These are phyloP conservation scores for Spizella passerina DNA, from an alignment of 2,797 vertebrate genomes.

Conservation along the genomic window DNA sequence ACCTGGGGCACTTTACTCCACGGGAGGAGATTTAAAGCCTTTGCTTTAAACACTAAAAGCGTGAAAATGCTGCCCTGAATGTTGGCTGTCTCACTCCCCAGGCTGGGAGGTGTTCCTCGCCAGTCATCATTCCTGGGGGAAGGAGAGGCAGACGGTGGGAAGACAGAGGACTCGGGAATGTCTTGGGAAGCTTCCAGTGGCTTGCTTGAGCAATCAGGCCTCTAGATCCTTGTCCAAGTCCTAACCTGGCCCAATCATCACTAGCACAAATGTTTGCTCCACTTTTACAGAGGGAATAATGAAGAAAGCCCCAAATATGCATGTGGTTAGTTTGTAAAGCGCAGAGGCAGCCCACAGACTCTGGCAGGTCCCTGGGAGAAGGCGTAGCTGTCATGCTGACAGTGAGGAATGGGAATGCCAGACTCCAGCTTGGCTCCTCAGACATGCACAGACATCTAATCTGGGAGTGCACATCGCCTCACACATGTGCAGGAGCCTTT, in stretches of 20 bases:
- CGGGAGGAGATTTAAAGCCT: not conserved
- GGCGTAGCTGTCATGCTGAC: not conserved
- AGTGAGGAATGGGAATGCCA: not conserved
- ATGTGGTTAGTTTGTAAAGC: not conserved
- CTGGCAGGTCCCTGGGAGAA: not conserved
- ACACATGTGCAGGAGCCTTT: not conserved
- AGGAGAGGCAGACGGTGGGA: slow-evolving; percentile 52
- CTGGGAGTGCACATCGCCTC: not conserved
- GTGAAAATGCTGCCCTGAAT: not conserved
- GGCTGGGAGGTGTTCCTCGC: not conserved
- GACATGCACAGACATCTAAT: not conserved
- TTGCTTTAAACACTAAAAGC: not conserved
- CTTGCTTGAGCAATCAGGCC: slow-evolving; percentile 13
- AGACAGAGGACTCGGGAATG: slow-evolving; percentile 22
- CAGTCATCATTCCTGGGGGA: slow-evolving; percentile 13
- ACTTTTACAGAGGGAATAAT: not conserved
- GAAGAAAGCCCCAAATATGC: not conserved
- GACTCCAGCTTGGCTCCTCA: not conserved
- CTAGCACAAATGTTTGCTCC: not conserved
- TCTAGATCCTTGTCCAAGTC: slow-evolving; percentile 43
- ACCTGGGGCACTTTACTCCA: slow-evolving; percentile 8
- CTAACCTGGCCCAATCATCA: slow-evolving; percentile 4
- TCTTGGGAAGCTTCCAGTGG: slow-evolving; percentile 45
- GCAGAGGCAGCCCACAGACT: not conserved
- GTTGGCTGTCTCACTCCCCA: not conserved